Base-by-base conservation (phyloP, 2,113 vertebrate genomes). In the Cololabis saira region DNA sequence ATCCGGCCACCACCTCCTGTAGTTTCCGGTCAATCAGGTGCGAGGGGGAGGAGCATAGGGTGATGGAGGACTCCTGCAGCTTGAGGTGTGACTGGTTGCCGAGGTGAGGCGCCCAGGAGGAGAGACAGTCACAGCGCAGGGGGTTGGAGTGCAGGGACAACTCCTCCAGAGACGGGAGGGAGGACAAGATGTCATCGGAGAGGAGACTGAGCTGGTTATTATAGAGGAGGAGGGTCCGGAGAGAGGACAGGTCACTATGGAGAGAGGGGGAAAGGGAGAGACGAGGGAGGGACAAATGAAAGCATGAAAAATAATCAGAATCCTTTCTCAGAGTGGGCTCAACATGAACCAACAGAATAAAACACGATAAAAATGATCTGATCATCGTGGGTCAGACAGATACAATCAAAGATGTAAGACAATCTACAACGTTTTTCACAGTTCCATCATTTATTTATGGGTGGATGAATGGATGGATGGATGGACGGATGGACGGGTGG, bases 111-210 rank as follows among this genome's bases (percentile, higher is more conserved):
- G 87, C 87, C 94, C 94, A 95, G n/a, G 86, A 89, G 21, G 86
- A 69, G 14, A 92, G 90, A 65, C 94, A 95, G 67, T 95, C 93
- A 11, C 94, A 95, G 16, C 93, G 90, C 37, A 95, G 83, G 0
- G 93, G 94, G 84, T 94, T 94, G 14, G 93, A 92, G 63, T 93
- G 89, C 0, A 95, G 81, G 4, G 86, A 86, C 19, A 93, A 59
- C 71, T 94, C 86, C 62, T 94, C 92, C 4, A 91, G 87, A 3
- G 93, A 91, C 1, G 93, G 83, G 8, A 94, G 87, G 11, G 78
- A 71, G 22, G 84, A 75, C 3, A 89, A 67, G 17, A 90, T 59
- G 16, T 68, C 63, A 1, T 74, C 69, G 1, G 89, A 93, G 47
- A 95, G 83, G 43, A 94, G 86, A 18, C 89, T 81, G 30, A 94